These are phyloP conservation scores for Corythoichthys intestinalis DNA, from an alignment of 2,113 vertebrate genomes.

Conservation along the genomic window DNA sequence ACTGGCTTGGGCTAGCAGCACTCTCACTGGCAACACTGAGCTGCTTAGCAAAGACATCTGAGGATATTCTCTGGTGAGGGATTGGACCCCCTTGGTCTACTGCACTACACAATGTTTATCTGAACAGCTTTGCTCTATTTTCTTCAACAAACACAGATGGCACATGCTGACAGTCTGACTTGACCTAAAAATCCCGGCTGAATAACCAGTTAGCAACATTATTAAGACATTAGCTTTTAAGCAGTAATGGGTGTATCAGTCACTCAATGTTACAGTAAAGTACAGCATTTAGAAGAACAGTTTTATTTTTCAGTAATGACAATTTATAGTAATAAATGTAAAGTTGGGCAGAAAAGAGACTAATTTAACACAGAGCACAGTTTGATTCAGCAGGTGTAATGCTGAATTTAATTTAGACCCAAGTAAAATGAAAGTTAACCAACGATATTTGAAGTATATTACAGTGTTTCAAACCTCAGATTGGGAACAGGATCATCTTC, in stretches of 20 bases:
- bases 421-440: too few species aligned
- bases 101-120: background rate
- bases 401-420: too few species aligned
- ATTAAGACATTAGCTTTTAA: background rate
- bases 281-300: background rate
- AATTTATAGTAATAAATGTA: background rate
- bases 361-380: too few species aligned
- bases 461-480: too few species aligned
- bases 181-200: background rate
- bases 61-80: conserved; percentile 6
- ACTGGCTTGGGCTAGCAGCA: conserved; percentile 48
- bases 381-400: too few species aligned
- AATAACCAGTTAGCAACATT: background rate
- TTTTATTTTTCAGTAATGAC: background rate
- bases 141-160: conserved; percentile 5
- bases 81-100: background rate
- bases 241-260: background rate
- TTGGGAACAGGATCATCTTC: too few species aligned
- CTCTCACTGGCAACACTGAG: conserved; percentile 34
- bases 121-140: background rate
- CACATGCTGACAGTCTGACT: background rate
- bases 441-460: too few species aligned
- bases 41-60: conserved; percentile 14
- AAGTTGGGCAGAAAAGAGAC: too few species aligned
- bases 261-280: background rate